A percentile compares a stretch with the other conserved stretches of the same genome.
Conservation (phyloP, 2,113 vertebrate genomes). For the Lasiurus cinereus region DNA sequence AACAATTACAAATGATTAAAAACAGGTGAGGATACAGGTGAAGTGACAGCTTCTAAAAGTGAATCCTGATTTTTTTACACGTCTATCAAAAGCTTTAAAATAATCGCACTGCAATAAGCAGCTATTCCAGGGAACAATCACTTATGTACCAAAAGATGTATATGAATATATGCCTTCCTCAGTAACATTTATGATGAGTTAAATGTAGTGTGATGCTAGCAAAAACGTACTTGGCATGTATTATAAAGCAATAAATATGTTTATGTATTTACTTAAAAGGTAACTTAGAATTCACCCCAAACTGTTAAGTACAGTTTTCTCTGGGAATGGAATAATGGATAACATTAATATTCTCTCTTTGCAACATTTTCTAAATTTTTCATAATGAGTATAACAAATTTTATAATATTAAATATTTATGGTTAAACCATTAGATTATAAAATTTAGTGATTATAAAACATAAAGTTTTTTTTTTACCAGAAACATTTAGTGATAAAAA, state of each 20-base stretch:
- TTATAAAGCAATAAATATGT: neutral
- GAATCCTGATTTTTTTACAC: neutral
- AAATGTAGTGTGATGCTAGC: neutral
- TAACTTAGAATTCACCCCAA: neutral
- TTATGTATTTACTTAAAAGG: neutral
- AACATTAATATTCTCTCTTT: neutral
- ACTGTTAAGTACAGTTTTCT: neutral
- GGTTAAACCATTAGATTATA: neutral
- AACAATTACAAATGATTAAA: neutral
- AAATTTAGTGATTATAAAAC: neutral
- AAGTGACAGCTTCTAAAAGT: neutral
- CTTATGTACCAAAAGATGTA: neutral
- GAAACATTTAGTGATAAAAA: neutral
- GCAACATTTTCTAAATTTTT: neutral
- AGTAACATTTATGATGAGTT: neutral
- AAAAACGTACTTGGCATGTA: neutral
- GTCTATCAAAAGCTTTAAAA: neutral
- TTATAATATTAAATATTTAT: neutral
- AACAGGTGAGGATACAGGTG: neutral
- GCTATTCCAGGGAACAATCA: neutral
- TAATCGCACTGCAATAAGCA: neutral
- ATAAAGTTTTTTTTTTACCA: neutral
- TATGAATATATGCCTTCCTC: neutral
- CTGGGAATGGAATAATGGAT: neutral
- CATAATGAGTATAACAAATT: neutral